Base-by-base conservation (phyloP, 2,113 vertebrate species). In the Prunella himalayana region DNA sequence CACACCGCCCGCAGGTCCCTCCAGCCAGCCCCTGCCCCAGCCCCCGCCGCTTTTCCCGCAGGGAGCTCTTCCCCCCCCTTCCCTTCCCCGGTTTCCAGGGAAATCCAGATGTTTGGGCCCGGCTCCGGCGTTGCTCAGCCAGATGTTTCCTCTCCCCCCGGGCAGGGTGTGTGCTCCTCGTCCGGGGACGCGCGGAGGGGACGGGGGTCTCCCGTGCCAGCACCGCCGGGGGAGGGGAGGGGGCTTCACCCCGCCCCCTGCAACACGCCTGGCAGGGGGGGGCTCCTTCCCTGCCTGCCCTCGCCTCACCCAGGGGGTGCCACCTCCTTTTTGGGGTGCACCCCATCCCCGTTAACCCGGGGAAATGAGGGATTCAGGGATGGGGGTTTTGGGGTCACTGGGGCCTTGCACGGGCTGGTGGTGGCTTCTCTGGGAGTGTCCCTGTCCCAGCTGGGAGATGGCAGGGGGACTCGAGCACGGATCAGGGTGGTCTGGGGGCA, bases 71-170 rank as follows among this genome's bases (percentile, higher is more conserved):
- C 7, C 17, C 45, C 57, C 56, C 70, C 18, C 7, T 76, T 56
- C 31, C 54, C 37, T 37, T 45, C 13, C 45, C 65, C 60, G 10
- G 85, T 92, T 96, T 95, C 85, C 94, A 93, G 92, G 94, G 91
- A 39, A 85, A 92, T 95, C 85, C 95, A 96, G 95, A 96, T 94
- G 94, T 96, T 96, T 64, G 94, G 95, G 88, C 93, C 78, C 88
- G 6, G 92, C 91, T 82, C 84, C 64, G 68, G 83, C 68, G 44
- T 41, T 87, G 90, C 94, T 91, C 84, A 49, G 88, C 69, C 87
- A 95, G 93, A 95, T 96, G 94, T 95, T 95, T 95, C 80, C 88
- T 88, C 25, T 85, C 53, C 92, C 83, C 47, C 7, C 5, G 35
- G 88, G 86, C 57, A 75, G 65, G 92, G 92, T 78, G 79, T 77